These are phyloP conservation scores for Melanogrammus aeglefinus DNA, from an alignment of 2,797 vertebrate genomes.

Conservation along the genomic window DNA sequence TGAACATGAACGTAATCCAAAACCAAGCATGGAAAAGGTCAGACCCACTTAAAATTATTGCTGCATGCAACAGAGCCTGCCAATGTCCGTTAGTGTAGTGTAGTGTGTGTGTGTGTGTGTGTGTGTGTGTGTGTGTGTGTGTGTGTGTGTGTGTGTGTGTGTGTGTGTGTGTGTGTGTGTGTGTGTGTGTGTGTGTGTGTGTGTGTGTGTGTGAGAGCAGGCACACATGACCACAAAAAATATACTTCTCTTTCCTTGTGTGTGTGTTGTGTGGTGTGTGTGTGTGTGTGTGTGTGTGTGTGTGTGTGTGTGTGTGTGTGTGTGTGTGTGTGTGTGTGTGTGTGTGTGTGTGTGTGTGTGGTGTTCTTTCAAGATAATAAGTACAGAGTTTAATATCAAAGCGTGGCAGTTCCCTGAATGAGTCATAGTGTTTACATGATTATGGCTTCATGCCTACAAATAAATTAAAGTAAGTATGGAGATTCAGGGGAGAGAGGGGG, in stretches of 20 bases:
- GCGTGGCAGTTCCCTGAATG: background rate
- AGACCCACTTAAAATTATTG: background rate
- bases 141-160: too few species aligned
- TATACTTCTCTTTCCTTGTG: too few species aligned
- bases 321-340: background rate
- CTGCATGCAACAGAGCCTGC: slow-evolving; percentile 2
- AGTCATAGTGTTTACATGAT: slow-evolving; percentile 8
- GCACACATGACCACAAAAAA: too few species aligned
- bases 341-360: background rate
- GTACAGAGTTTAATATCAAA: background rate
- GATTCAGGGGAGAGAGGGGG: background rate
- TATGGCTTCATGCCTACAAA: background rate
- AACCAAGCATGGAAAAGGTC: slow-evolving; percentile 1
- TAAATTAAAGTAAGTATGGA: background rate
- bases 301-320: background rate
- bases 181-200: too few species aligned
- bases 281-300: background rate
- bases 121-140: too few species aligned
- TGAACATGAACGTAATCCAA: slow-evolving; percentile 1
- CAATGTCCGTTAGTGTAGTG: background rate
- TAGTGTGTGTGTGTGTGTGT: background rate
- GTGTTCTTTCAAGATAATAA: background rate
- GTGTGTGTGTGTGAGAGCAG: too few species aligned
- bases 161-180: too few species aligned
- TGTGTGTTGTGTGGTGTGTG: too few species aligned